A percentile compares a stretch with the other conserved stretches of the same genome.
phyloP scores from a whole-genome alignment of 2,113 vertebrate genomes.

The Coregonus clupeaformis region DNA sequence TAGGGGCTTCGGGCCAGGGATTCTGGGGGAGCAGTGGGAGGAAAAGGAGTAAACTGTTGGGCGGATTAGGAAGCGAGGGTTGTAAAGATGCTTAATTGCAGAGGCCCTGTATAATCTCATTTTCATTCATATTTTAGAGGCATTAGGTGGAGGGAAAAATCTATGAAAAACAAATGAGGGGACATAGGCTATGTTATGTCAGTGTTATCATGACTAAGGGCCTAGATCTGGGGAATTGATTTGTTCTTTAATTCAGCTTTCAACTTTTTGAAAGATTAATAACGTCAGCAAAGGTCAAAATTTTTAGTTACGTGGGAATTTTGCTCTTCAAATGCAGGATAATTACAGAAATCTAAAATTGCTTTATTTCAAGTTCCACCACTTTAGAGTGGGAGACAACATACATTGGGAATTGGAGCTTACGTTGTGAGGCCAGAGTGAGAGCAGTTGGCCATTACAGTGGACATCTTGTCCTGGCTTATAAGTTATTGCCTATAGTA shows the following conservation, averaged over 20 bases:
- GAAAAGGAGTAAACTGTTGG: conserved; percentile 41
- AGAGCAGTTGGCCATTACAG: conserved; percentile 13
- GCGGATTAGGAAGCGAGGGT: conserved; percentile 44
- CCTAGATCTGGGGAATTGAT: neutral
- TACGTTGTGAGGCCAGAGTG: neutral
- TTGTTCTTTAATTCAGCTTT: neutral
- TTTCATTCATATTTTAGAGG: conserved; percentile 60
- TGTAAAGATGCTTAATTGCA: conserved; percentile 42
- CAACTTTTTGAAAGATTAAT: neutral
- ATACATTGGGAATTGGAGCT: neutral
- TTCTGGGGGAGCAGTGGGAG: conserved; percentile 17
- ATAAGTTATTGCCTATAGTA: conserved; percentile 1
- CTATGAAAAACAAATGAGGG: conserved; percentile 2
- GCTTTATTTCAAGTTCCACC: neutral
- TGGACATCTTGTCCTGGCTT: conserved; percentile 15
- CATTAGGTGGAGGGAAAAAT: conserved; percentile 29
- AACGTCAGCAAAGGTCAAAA: neutral
- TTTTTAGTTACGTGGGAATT: too few species aligned
- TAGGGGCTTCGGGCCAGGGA: conserved; percentile 25
- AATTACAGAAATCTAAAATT: neutral
- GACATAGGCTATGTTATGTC: too few species aligned
- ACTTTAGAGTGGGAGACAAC: neutral
- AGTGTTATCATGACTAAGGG: neutral
- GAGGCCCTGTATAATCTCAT: conserved; percentile 55
- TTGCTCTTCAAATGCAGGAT: neutral